Percentiles rank a stretch among this genome's conserved stretches.
These are phyloP conservation scores for Thecocarcelia acutangulata DNA, from an alignment of 2,888 invertebrate species.

Conservation along the genomic window DNA sequence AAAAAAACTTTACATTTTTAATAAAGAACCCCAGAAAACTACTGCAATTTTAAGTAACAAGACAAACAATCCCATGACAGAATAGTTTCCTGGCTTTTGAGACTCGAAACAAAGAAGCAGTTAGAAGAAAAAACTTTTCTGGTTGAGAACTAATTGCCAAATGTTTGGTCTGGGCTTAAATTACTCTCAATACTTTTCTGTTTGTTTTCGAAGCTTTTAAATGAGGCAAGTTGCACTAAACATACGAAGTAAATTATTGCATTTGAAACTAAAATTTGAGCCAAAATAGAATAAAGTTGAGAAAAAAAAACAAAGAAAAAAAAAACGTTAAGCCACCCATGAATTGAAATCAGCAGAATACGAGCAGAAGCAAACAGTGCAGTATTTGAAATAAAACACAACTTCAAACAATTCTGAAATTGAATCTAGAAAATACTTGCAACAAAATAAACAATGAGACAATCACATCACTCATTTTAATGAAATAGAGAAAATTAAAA, in stretches of 20 bases:
- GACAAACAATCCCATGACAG: constrained; percentile 13
- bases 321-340: constrained; percentile 57
- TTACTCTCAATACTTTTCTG: not conserved
- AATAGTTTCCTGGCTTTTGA: not conserved
- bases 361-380: constrained; percentile 2
- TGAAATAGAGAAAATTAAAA: too few relatives aligned
- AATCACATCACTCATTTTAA: constrained; percentile 19
- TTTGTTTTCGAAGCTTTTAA: constrained; percentile 6
- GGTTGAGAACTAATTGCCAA: constrained; percentile 12
- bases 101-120: not conserved
- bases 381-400: constrained; percentile 50
- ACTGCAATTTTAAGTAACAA: not conserved
- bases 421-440: constrained; percentile 44
- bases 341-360: constrained; percentile 39
- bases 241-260: constrained; percentile 3
- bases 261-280: constrained; percentile 14
- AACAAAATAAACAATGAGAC: constrained; percentile 47
- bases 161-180: constrained; percentile 9
- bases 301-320: not conserved
- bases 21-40: constrained; percentile 33
- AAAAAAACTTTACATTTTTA: constrained; percentile 36
- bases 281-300: not conserved
- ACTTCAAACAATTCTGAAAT: constrained; percentile 40
- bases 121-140: not conserved
- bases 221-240: not conserved